phyloP scores from a whole-genome alignment of 1,140 invertebrate genomes.

The Papilio polyxenes region DNA sequence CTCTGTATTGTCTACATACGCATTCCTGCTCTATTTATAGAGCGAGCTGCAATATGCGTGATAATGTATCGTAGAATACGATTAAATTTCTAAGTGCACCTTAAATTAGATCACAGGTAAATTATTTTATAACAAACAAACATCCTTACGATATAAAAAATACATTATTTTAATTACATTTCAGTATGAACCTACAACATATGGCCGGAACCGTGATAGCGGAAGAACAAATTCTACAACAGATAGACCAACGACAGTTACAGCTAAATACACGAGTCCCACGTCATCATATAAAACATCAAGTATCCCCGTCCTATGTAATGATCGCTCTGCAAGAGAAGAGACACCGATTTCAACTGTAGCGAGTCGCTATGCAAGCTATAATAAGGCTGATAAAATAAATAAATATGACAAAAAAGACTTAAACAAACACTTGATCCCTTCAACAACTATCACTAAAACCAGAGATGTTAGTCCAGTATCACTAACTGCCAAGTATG shows the following conservation, averaged over 20 bases:
- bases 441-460: slow-evolving; percentile 56
- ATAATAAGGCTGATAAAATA: slow-evolving; percentile 60
- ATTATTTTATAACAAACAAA: not conserved
- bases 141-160: not conserved
- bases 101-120: slow-evolving; percentile 10
- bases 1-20: slow-evolving; percentile 57
- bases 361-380: slow-evolving; percentile 65
- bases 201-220: slow-evolving; percentile 64
- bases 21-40: slow-evolving; percentile 72
- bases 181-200: slow-evolving; percentile 71
- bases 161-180: slow-evolving; percentile 47
- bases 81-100: slow-evolving; percentile 44
- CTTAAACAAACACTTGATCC: slow-evolving; percentile 63
- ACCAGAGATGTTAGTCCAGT: slow-evolving; percentile 73
- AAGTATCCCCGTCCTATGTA: slow-evolving; percentile 66
- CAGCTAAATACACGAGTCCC: slow-evolving; percentile 69
- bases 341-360: slow-evolving; percentile 71
- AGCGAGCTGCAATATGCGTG: slow-evolving; percentile 57
- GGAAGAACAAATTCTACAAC: slow-evolving; percentile 52
- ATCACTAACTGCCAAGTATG: slow-evolving; percentile 69
- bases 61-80: slow-evolving; percentile 66
- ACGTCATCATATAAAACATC: slow-evolving; percentile 71
- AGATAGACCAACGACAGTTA: slow-evolving; percentile 67
- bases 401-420: slow-evolving; percentile 73
- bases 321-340: slow-evolving; percentile 63